Base-by-base conservation (phyloP, 2,888 invertebrate species). In the Phanerotoma sp. region DNA sequence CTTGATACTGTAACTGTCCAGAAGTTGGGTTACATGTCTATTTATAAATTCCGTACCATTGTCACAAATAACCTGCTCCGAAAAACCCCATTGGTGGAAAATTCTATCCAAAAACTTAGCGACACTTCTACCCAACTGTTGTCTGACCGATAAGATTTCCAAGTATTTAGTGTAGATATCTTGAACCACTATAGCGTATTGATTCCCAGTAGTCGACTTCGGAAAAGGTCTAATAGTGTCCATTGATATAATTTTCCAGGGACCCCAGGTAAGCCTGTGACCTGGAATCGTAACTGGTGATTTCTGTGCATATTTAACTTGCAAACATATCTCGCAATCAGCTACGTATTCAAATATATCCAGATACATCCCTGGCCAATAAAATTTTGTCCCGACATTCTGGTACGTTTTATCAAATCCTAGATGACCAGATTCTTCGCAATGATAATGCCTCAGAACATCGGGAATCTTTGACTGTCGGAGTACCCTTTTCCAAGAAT, bases 241-340 rank as follows among this genome's bases (percentile, higher is more conserved):
- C n/a, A 44, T 22, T 4, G 44, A 54, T 21, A 48, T 13, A 7
- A 48, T 25, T 4, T 32, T 13, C 52, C 46, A 52, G 5, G 49
- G 49, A 15, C 25, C 28, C 20, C 25, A 16, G 7, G 16, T 4
- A 5, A 21, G 11, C 18, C 49, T 37, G 1, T 22, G 15, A 5
- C 38, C 21, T 3, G 22, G 22, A 18, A 16, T 22, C 3, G 5
- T 20, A 13, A 18, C 11, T 22, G 32, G 20, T 11, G 32, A 33
- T 4, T 18, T 6, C 11, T 38, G 37, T 4, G 16, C 6, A 25
- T 16, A 15, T 40, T 49, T 38, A 1, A 28, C 16, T 5, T 6
- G 9, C 25, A 51, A 44, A 33, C 64, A 64, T 0, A 15, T 22
- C 2, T 56, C 45, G 21, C 62, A 64, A 1, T 10, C 9, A 5